Evolutionary conservation across 2,797 vertebrate genomes (phyloP).

Genomic region (Mareca penelope): DNA sequence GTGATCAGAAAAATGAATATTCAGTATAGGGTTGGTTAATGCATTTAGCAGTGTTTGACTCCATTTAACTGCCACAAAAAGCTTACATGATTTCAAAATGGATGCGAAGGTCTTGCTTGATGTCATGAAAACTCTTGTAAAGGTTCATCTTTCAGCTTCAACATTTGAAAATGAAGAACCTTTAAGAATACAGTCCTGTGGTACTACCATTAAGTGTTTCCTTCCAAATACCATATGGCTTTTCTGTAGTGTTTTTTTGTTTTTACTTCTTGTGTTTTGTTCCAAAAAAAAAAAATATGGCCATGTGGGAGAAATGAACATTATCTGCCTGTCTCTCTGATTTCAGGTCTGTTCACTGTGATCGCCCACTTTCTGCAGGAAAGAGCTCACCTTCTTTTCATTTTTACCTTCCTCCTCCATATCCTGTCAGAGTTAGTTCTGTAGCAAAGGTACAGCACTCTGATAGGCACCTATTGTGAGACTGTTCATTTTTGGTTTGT

Average conservation of each 20-base stretch:
- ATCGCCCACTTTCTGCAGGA: neutral
- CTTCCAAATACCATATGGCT: neutral
- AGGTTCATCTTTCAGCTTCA: neutral
- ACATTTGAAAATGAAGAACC: neutral
- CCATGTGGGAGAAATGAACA: neutral
- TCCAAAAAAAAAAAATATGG: neutral
- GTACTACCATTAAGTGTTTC: neutral
- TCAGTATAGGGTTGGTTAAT: neutral
- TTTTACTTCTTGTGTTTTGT: neutral
- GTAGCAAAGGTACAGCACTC: neutral
- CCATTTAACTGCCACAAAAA: neutral
- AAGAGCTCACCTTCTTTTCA: neutral
- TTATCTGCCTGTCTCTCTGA: neutral
- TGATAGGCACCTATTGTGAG: conserved; percentile 33
- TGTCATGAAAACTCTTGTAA: neutral
- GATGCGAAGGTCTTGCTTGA: neutral
- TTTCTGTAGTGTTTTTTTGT: neutral
- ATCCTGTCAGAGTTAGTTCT: conserved; percentile 8
- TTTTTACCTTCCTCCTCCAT: conserved; percentile 20
- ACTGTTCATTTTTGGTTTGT: neutral
- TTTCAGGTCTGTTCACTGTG: neutral
- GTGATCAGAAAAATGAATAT: neutral
- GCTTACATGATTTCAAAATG: neutral
- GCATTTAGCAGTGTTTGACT: neutral
- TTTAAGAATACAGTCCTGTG: neutral